Conservation (phyloP, 1,140 invertebrate genomes). For the Cyclargus thomasi region DNA sequence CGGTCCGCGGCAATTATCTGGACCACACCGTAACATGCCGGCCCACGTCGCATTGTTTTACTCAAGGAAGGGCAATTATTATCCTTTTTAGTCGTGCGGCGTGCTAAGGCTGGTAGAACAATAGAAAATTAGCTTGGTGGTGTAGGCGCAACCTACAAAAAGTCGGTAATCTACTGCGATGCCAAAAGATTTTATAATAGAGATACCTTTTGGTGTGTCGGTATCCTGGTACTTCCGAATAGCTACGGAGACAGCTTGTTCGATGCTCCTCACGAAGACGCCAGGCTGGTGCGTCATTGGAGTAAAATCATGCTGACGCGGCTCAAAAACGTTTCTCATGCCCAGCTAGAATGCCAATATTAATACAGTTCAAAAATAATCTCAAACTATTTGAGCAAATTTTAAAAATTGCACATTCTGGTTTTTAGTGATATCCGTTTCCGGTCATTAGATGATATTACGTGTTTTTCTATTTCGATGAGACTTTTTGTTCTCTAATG, state of each 20-base stretch:
- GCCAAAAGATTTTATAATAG: neutral
- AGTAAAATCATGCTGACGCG: slow-evolving; percentile 82
- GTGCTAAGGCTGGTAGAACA: neutral
- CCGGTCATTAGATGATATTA: neutral
- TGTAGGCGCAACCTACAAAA: neutral
- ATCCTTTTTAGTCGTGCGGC: slow-evolving; percentile 2
- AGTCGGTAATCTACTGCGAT: neutral
- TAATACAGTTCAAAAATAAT: neutral
- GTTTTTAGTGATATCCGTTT: neutral
- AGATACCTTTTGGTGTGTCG: slow-evolving; percentile 37
- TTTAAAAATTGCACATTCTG: neutral
- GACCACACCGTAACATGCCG: slow-evolving; percentile 46
- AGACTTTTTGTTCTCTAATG: slow-evolving; percentile 36
- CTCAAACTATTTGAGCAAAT: too few relatives aligned
- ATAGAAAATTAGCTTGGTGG: neutral
- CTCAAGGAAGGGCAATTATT: slow-evolving; percentile 24
- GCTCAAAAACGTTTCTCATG: slow-evolving; percentile 85
- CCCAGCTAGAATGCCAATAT: slow-evolving; percentile 76
- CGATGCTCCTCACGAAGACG: slow-evolving; percentile 86
- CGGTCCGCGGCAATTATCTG: slow-evolving; percentile 41
- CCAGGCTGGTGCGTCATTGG: slow-evolving; percentile 83
- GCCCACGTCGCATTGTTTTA: slow-evolving; percentile 25
- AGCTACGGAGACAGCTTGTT: slow-evolving; percentile 87
- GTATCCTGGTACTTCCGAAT: slow-evolving; percentile 82
- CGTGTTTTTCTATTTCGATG: too few relatives aligned